Evolutionary conservation across 2,113 vertebrate genomes (phyloP).

Genomic region (Tursiops truncatus): DNA sequence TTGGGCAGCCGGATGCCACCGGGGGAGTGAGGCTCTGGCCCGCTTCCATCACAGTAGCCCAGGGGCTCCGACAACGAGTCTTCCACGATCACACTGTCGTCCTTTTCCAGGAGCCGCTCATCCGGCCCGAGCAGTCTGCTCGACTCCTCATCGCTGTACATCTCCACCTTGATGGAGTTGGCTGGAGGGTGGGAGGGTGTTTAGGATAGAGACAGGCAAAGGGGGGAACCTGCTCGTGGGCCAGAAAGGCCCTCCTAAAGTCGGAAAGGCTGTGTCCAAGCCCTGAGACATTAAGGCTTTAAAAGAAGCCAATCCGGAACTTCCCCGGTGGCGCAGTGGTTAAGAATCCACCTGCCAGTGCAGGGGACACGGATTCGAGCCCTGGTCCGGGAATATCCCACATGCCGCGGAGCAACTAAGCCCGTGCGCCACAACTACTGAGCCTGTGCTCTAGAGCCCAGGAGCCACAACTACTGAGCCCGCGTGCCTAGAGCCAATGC

Average conservation of each 20-base stretch:
- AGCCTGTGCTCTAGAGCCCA: too few relatives aligned
- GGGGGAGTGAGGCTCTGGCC: constrained; percentile 89
- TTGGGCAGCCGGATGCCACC: constrained; percentile 94
- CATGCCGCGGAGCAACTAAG: too few relatives aligned
- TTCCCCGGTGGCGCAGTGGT: too few relatives aligned
- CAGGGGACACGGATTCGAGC: too few relatives aligned
- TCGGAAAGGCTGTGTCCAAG: background rate
- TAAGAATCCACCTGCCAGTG: too few relatives aligned
- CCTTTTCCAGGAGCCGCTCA: constrained; percentile 87
- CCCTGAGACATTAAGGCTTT: background rate
- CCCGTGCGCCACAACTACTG: too few relatives aligned
- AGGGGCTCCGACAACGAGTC: constrained; percentile 85
- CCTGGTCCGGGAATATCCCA: too few relatives aligned
- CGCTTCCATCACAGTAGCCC: constrained; percentile 88
- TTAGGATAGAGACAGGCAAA: background rate
- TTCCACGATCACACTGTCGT: constrained; percentile 85
- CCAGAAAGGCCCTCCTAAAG: background rate
- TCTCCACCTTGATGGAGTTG: constrained; percentile 97
- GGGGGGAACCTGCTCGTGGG: background rate
- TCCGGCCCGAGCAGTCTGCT: constrained; percentile 86
- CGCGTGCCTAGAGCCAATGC: too few relatives aligned
- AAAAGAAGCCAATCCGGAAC: background rate
- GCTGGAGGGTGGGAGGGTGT: constrained; percentile 71
- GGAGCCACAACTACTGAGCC: too few relatives aligned
- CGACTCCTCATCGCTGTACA: constrained; percentile 94